phyloP scores from a whole-genome alignment of 92 coral and sea anemone species.

The Palythoa caribaeorum region DNA sequence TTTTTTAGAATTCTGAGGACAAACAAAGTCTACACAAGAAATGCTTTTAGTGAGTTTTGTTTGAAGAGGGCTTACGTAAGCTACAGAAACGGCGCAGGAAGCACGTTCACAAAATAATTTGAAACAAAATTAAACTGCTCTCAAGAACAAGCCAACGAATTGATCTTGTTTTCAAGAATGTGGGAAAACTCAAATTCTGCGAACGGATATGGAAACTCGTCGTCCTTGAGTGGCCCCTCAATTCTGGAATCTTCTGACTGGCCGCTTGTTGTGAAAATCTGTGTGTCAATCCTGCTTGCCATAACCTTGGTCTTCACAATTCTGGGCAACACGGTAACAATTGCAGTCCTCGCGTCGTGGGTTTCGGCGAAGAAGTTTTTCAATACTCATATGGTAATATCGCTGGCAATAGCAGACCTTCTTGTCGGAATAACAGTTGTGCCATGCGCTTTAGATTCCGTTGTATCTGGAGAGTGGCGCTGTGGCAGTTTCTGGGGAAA shows the following conservation, averaged over 20 bases:
- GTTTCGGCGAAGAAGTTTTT: slow-evolving; percentile 58
- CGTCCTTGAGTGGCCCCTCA: neutral
- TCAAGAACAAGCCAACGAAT: neutral
- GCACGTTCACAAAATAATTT: neutral
- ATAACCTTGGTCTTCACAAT: slow-evolving; percentile 57
- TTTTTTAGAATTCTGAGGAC: neutral
- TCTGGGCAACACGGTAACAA: slow-evolving; percentile 70
- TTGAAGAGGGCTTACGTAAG: too few species aligned
- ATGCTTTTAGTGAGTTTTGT: too few species aligned
- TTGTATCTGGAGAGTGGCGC: slow-evolving; percentile 80
- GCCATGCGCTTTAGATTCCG: slow-evolving; percentile 83
- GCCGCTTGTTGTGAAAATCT: slow-evolving; percentile 54
- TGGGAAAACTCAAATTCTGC: neutral
- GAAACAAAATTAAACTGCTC: neutral
- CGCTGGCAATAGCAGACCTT: slow-evolving; percentile 79
- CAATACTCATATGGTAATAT: slow-evolving; percentile 67
- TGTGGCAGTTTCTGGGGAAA: slow-evolving; percentile 74
- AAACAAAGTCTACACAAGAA: neutral
- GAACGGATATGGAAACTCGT: neutral
- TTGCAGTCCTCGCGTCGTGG: slow-evolving; percentile 69
- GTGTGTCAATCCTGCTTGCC: slow-evolving; percentile 48
- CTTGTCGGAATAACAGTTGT: slow-evolving; percentile 77
- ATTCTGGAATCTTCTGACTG: slow-evolving; percentile 7
- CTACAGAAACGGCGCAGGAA: too few species aligned
- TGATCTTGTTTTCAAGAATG: slow-evolving; percentile 7